Conservation (phyloP, 2,113 vertebrate genomes). For the Oncorhynchus clarkii region DNA sequence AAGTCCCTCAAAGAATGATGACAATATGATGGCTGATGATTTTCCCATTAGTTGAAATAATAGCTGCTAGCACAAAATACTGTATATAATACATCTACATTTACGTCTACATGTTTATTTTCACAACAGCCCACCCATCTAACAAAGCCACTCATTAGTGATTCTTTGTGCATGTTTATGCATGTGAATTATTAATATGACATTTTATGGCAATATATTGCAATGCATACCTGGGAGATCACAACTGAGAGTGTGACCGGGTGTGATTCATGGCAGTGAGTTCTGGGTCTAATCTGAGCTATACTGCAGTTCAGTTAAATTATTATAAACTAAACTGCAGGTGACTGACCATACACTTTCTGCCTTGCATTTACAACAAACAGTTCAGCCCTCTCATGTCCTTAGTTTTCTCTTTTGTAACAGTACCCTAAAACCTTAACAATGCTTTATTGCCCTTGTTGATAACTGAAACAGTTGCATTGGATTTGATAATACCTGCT, state of each 20-base stretch:
- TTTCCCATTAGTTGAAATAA: neutral
- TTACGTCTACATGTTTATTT: constrained; percentile 26
- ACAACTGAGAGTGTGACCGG: constrained; percentile 33
- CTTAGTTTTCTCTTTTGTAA: neutral
- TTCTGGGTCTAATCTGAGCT: constrained; percentile 26
- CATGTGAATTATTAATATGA: constrained; percentile 54
- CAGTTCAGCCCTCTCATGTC: neutral
- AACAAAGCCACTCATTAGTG: constrained; percentile 42
- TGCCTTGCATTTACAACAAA: neutral
- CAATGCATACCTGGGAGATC: constrained; percentile 43
- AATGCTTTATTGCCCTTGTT: neutral
- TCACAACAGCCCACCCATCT: constrained; percentile 21
- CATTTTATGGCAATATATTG: constrained; percentile 39
- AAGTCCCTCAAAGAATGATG: too few relatives aligned
- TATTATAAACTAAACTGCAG: constrained; percentile 26
- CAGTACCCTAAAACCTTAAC: neutral
- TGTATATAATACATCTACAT: too few relatives aligned
- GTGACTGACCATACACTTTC: constrained; percentile 12
- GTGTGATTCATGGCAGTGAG: constrained; percentile 48
- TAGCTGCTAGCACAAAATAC: neutral
- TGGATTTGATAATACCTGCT: neutral
- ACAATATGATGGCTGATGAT: neutral
- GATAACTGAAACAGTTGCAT: neutral
- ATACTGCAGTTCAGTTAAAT: constrained; percentile 25
- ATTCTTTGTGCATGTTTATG: constrained; percentile 21